Percentiles rank a stretch among this genome's conserved stretches.
phyloP scores from a whole-genome alignment of 2,113 vertebrate genomes.

The Okapia johnstoni region DNA sequence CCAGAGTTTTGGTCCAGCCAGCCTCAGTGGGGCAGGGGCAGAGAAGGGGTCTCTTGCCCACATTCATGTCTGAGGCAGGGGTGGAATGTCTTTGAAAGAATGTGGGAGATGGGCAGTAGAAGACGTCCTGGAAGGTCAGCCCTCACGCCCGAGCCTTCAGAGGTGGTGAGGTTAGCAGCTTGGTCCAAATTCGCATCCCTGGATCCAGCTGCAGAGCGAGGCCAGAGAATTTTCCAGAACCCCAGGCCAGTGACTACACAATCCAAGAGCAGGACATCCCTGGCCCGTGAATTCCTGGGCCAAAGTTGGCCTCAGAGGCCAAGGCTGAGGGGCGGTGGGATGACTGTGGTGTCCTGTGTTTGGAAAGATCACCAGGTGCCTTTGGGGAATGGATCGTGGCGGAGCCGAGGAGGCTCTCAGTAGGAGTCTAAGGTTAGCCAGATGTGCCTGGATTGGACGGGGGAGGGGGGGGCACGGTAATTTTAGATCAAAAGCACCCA shows the following conservation, averaged over 20 bases:
- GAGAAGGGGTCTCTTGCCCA: neutral
- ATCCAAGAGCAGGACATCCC: no score
- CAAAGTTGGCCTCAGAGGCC: neutral
- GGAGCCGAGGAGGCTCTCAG: neutral
- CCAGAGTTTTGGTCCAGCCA: neutral
- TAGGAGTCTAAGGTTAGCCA: neutral
- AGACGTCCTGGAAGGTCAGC: neutral
- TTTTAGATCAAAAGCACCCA: neutral
- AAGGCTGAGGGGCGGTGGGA: rapidly evolving
- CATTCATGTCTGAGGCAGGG: neutral
- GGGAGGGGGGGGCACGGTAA: rapidly evolving
- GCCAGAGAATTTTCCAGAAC: neutral
- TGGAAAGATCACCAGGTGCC: neutral
- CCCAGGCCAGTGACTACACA: rapidly evolving
- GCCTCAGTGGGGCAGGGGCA: neutral
- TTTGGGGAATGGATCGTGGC: rapidly evolving
- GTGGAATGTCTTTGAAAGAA: neutral
- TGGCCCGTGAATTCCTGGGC: neutral
- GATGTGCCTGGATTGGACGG: neutral
- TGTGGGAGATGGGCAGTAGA: neutral
- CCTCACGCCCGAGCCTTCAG: rapidly evolving
- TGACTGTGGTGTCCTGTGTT: rapidly evolving
- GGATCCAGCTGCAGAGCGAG: neutral
- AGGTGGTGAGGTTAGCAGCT: neutral
- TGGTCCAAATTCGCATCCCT: neutral